Evolutionary conservation across 2,888 invertebrate species (phyloP), one percentile per base, ranked within the genome.

Genomic region (Strigamia transsilvanica): DNA sequence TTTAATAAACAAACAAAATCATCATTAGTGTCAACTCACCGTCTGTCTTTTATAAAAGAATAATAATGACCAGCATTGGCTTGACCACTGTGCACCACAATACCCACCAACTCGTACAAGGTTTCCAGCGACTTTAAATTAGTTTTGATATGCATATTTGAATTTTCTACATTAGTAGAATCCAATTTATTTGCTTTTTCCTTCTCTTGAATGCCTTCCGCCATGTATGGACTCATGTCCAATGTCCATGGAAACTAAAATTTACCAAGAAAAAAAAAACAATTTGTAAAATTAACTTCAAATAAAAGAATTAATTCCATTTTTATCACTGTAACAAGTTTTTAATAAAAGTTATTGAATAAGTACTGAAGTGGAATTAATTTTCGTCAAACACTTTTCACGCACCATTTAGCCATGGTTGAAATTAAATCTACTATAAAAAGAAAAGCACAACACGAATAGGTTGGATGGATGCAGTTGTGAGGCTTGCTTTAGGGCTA

Each of bases 31-130:
- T 80, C 81, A 27, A 80, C 80, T 83, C 38, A 85, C 85, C 86
- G 85, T 79, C 87, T 83, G 82, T 87, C 87, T 83, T 86, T 87
- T 73, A 90, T 89, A 85, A 88, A 90, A 21, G 90, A 89, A 84
- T 90, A 90, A 85, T 90, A 90, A 85, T 90, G 90, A 4, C 90
- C 90, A 82, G 90, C 90, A 85, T 88, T 89, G 21, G 90, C 90
- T 85, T 90, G 89, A 2, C 90, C 90, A 85, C 89, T 90, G 85
- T 90, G 90, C 3, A 90, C 90, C 23, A 90, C 88, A 78, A 90
- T 88, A 6, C 90, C 90, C 21, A 89, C 89, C 80, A 90, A 86
- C 84, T 90, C 89, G 85, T 90, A 90, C 13, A 85, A 81, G 66
- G 81, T 84, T 80, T 84, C 80, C 77, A 42, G 41, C 9, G 81